Evolutionary conservation across 2,888 invertebrate species (phyloP).

Genomic region (Cynaeus angustus): DNA sequence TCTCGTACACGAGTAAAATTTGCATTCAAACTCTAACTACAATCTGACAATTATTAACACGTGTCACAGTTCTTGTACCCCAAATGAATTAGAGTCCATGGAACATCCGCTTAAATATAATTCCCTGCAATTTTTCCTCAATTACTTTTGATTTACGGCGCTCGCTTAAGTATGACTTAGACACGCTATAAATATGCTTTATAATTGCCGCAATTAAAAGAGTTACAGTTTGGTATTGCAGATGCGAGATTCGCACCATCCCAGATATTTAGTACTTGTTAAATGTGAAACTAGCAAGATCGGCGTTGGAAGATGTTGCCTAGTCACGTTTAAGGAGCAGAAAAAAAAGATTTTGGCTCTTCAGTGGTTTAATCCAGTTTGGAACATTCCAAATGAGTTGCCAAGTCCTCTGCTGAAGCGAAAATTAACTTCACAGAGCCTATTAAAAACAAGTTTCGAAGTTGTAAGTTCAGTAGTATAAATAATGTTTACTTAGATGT

Average conservation of each 20-base stretch:
- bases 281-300: background rate
- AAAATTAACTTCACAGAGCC: slow-evolving; percentile 16
- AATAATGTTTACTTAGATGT: slow-evolving; percentile 31
- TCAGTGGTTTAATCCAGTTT: slow-evolving; percentile 6
- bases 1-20: too few relatives aligned
- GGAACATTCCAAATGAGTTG: slow-evolving; percentile 12
- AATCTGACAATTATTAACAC: slow-evolving; percentile 57
- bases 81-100: background rate
- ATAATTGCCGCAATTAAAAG: slow-evolving; percentile 28
- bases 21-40: slow-evolving; percentile 22
- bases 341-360: background rate
- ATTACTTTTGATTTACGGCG: slow-evolving; percentile 25
- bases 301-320: background rate
- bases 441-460: slow-evolving; percentile 20
- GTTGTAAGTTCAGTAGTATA: slow-evolving; percentile 27
- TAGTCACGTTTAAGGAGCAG: background rate
- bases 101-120: slow-evolving; percentile 1
- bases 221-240: slow-evolving; percentile 12
- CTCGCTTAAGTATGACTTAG: background rate
- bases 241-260: slow-evolving; percentile 18
- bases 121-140: slow-evolving; percentile 20
- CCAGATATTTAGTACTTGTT: too few relatives aligned
- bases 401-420: slow-evolving; percentile 15
- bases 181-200: slow-evolving; percentile 14
- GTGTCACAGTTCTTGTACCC: slow-evolving; percentile 45